Percentiles rank a stretch among this genome's conserved stretches.
These are phyloP conservation scores for Tinea semifulvella DNA, from an alignment of 2,888 invertebrate species.

Conservation along the genomic window DNA sequence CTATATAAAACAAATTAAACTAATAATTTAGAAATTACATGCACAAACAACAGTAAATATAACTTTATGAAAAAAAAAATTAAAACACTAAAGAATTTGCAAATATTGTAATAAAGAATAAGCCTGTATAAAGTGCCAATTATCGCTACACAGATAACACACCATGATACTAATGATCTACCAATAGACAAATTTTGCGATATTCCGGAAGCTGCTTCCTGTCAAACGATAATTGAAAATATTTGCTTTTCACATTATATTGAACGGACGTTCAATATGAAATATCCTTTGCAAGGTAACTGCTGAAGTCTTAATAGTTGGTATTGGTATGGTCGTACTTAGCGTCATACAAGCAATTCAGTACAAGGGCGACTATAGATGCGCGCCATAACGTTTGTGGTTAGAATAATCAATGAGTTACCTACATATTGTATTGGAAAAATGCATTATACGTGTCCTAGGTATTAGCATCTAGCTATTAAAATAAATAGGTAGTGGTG, in stretches of 20 bases:
- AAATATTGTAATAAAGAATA: no score
- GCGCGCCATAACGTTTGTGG: constrained; percentile 39
- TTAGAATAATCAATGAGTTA: constrained; percentile 60
- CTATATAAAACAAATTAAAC: not conserved
- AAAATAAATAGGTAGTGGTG: no score
- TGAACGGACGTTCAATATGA: not conserved
- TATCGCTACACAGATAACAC: not conserved
- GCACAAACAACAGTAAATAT: no score
- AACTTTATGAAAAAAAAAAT: no score
- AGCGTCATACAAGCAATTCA: constrained; percentile 57
- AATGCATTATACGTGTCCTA: no score
- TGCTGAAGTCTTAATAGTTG: constrained; percentile 15
- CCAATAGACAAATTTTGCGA: constrained; percentile 3
- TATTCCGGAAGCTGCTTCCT: constrained; percentile 4
- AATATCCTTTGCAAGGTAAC: constrained; percentile 31
- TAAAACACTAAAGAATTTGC: no score
- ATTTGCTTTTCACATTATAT: constrained; percentile 1
- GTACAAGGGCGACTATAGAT: constrained; percentile 50
- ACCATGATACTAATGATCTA: not conserved
- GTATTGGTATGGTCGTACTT: constrained; percentile 61
- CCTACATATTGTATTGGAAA: constrained; percentile 3
- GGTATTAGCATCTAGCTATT: no score
- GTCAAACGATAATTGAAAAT: not conserved
- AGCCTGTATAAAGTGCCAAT: no score
- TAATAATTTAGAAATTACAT: not conserved